These are phyloP conservation scores for Gymnoscopelus microlampas DNA, from an alignment of 2,797 vertebrate genomes.

Conservation along the genomic window DNA sequence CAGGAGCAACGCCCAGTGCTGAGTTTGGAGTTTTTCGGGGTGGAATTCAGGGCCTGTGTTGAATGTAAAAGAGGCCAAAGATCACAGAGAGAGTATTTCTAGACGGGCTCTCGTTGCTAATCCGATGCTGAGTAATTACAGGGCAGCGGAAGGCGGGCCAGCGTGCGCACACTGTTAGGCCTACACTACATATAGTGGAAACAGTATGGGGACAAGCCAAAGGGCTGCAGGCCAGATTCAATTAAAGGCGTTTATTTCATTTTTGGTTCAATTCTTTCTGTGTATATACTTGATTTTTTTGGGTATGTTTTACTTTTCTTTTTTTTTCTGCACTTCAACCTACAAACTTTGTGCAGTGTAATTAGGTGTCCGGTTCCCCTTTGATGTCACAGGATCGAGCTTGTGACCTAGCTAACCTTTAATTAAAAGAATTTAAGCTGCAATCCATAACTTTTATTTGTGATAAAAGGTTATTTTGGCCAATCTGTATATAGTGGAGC, in stretches of 20 bases:
- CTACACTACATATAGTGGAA: slow-evolving; percentile 65
- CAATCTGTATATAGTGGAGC: no score
- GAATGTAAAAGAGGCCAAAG: slow-evolving; percentile 36
- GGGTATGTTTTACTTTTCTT: not conserved
- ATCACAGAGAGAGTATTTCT: slow-evolving; percentile 78
- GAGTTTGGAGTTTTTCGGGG: slow-evolving; percentile 46
- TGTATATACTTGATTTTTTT: slow-evolving; percentile 29
- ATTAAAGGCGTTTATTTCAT: slow-evolving; percentile 57
- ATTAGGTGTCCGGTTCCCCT: slow-evolving; percentile 2
- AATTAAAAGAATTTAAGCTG: no score
- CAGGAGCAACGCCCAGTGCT: slow-evolving; percentile 27
- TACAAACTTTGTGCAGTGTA: slow-evolving; percentile 8
- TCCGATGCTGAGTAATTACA: slow-evolving; percentile 81
- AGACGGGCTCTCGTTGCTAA: slow-evolving; percentile 60
- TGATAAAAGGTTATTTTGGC: no score
- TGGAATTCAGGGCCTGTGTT: slow-evolving; percentile 40
- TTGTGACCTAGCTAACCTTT: no score
- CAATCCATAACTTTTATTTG: no score
- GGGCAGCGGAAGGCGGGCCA: slow-evolving; percentile 53
- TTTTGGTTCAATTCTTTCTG: slow-evolving; percentile 15
- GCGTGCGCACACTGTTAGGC: slow-evolving; percentile 50
- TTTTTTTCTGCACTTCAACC: not conserved
- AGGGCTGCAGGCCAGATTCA: slow-evolving; percentile 58
- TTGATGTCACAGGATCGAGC: no score
- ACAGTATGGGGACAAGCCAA: slow-evolving; percentile 60